phyloP scores from a whole-genome alignment of 2,113 vertebrate species.

The Saguinus imperator region DNA sequence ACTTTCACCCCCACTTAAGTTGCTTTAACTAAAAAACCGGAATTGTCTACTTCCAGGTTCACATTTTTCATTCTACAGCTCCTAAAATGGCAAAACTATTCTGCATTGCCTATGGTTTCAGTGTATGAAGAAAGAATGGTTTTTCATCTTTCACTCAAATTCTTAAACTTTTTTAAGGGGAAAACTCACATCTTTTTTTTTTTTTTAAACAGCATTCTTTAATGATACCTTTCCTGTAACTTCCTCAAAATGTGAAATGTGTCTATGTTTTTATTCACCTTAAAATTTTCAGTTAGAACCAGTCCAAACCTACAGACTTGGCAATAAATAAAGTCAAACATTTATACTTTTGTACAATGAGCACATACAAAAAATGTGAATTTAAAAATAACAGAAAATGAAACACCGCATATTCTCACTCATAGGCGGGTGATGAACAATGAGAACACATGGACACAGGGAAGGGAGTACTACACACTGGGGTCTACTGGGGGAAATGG shows the following conservation, averaged over 20 bases:
- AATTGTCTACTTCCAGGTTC: background rate
- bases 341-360: background rate
- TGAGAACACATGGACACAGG: too few relatives aligned
- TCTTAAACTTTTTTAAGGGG: background rate
- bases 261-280: background rate
- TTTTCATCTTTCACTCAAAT: slow-evolving; percentile 42
- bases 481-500: too few relatives aligned
- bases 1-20: background rate
- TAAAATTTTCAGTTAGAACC: background rate
- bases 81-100: background rate
- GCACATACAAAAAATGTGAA: background rate
- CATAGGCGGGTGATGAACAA: too few relatives aligned
- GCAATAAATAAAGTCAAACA: background rate
- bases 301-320: background rate
- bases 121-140: background rate
- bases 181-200: background rate
- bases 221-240: background rate
- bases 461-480: too few relatives aligned
- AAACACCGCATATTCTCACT: too few relatives aligned
- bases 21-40: background rate
- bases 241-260: slow-evolving; percentile 14
- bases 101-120: slow-evolving; percentile 30
- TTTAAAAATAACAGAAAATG: background rate
- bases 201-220: background rate
- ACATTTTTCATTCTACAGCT: slow-evolving; percentile 28